Conservation (phyloP, 2,888 invertebrate species). For the Xestia sexstrigata region DNA sequence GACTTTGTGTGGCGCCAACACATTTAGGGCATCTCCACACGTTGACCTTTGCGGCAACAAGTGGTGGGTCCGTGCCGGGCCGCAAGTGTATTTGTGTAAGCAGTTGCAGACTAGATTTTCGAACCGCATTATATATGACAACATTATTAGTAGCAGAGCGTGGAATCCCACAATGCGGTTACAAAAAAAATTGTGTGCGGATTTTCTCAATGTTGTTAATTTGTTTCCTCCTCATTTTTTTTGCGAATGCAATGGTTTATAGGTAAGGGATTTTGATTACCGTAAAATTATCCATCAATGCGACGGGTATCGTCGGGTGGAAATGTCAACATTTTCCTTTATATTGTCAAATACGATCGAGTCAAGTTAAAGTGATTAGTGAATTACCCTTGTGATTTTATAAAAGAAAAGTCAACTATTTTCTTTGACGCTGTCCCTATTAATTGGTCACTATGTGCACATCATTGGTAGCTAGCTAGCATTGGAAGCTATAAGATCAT, state of each 20-base stretch:
- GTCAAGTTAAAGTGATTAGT: background rate
- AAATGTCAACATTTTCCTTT: background rate
- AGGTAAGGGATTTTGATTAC: background rate
- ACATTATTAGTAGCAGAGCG: background rate
- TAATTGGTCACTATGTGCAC: background rate
- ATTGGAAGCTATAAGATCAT: too few species aligned
- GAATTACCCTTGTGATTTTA: background rate
- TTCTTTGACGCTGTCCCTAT: background rate
- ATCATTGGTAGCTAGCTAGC: too few species aligned
- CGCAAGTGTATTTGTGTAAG: background rate
- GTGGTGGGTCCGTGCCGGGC: constrained; percentile 29
- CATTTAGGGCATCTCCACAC: constrained; percentile 20
- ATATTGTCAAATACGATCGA: background rate
- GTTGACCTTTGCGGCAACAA: constrained; percentile 42
- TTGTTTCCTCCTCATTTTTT: background rate
- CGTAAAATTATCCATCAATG: background rate
- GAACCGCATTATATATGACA: background rate
- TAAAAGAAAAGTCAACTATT: background rate
- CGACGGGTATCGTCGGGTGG: too few species aligned
- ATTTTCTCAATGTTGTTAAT: background rate
- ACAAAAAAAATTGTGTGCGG: background rate
- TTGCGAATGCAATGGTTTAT: background rate
- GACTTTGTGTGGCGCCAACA: constrained; percentile 29
- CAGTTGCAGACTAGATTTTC: background rate
- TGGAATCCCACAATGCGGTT: background rate